These are phyloP conservation scores for Hydractinia symbiolongicarpus DNA, from an alignment of 30 jellyfish, hydroid and myxozoan genomes.

Conservation along the genomic window DNA sequence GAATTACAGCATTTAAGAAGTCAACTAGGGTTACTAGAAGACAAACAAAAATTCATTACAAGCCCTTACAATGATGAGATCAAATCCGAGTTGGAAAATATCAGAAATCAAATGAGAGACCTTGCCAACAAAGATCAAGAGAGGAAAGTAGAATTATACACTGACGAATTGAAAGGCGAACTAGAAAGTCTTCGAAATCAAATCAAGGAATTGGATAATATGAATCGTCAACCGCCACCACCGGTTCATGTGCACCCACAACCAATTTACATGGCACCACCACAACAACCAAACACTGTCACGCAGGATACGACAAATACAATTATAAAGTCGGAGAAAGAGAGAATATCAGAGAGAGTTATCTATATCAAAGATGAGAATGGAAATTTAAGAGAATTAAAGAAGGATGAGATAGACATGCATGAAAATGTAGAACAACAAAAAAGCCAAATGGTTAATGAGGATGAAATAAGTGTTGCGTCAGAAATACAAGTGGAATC, in stretches of 20 bases:
- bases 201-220: not conserved
- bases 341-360: conserved; percentile 8
- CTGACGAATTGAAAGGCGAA: conserved; percentile 29
- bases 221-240: too few species aligned
- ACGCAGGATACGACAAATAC: not conserved
- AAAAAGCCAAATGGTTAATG: not conserved
- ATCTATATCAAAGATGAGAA: not conserved
- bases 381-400: not conserved
- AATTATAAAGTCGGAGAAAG: not conserved
- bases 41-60: conserved; percentile 9
- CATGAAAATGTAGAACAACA: not conserved
- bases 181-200: conserved; percentile 24
- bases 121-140: conserved; percentile 17
- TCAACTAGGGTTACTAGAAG: conserved; percentile 28
- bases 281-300: not conserved
- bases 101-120: conserved; percentile 39
- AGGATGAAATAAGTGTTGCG: not conserved
- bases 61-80: conserved; percentile 28
- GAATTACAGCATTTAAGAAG: conserved; percentile 25
- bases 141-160: conserved; percentile 20
- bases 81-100: conserved; percentile 32
- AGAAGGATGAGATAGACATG: not conserved
- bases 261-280: not conserved
- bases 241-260: too few species aligned
- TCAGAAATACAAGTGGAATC: conserved; percentile 4